A percentile compares a stretch with the other conserved stretches of the same genome.
phyloP scores from a whole-genome alignment of 2,797 vertebrate genomes.

The Ciconia nigra region DNA sequence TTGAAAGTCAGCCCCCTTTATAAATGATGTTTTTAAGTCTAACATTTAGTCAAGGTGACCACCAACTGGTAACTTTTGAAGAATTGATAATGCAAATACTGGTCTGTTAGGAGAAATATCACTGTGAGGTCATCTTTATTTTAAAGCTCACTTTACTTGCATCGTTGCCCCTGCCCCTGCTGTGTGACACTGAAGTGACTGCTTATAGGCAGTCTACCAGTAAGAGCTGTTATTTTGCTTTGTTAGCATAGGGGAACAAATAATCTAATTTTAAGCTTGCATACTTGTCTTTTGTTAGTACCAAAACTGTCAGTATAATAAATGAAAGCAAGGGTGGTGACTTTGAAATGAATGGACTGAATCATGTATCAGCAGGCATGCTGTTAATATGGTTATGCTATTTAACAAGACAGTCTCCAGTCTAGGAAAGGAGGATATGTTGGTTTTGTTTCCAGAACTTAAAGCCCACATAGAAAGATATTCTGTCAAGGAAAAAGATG shows the following conservation, averaged over 20 bases:
- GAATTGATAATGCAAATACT: constrained; percentile 45
- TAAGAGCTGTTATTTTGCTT: background rate
- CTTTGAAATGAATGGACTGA: constrained; percentile 1
- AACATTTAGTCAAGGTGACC: constrained; percentile 53
- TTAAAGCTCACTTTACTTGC: background rate
- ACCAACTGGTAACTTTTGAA: constrained; percentile 4
- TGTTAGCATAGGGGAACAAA: background rate
- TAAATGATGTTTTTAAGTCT: constrained; percentile 12
- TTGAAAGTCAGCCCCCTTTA: background rate
- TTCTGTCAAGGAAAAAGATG: background rate
- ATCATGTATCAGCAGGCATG: background rate
- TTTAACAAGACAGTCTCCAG: background rate
- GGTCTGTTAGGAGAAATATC: background rate
- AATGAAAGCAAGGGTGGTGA: background rate
- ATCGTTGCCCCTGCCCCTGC: background rate
- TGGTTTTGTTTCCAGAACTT: background rate
- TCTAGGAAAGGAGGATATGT: background rate
- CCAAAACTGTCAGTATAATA: constrained; percentile 1
- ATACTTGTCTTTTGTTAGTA: background rate
- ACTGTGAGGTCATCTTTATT: constrained; percentile 6
- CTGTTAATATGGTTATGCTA: background rate
- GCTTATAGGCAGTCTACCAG: background rate
- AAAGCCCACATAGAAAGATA: background rate
- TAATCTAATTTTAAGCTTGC: constrained; percentile 15
- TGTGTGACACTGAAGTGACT: background rate